A percentile compares a stretch with the other conserved stretches of the same genome.
Conservation (phyloP, 2,797 vertebrate genomes). For the Neopelma chrysocephalum region DNA sequence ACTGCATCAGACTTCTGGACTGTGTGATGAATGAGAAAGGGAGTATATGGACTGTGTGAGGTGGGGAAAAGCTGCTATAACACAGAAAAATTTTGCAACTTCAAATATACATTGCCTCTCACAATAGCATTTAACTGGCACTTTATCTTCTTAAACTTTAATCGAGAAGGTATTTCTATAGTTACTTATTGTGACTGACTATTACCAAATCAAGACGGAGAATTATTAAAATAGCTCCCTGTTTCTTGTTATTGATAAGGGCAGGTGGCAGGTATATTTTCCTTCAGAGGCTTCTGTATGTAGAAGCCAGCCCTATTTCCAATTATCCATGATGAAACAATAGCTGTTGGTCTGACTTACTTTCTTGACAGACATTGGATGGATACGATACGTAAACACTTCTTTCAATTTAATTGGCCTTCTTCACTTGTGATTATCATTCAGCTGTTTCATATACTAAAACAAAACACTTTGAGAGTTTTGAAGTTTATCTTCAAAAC, state of each 20-base stretch:
- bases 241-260: background rate
- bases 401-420: background rate
- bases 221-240: background rate
- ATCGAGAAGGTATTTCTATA: background rate
- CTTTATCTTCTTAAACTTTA: background rate
- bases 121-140: background rate
- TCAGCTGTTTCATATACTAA: background rate
- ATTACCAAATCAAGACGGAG: background rate
- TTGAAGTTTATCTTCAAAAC: background rate
- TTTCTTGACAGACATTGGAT: background rate
- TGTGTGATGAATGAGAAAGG: background rate
- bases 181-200: too few relatives aligned
- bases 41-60: background rate
- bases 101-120: background rate
- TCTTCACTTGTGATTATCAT: background rate
- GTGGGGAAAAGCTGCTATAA: background rate
- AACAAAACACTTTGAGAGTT: background rate
- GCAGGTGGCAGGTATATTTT: background rate
- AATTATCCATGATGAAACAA: background rate
- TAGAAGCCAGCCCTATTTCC: background rate
- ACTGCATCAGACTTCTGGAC: background rate
- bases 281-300: background rate
- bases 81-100: background rate
- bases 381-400: background rate
- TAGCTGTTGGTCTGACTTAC: background rate